These are phyloP conservation scores for Drosophila kohkoa DNA, from an alignment of 1,140 invertebrate species.

Conservation along the genomic window DNA sequence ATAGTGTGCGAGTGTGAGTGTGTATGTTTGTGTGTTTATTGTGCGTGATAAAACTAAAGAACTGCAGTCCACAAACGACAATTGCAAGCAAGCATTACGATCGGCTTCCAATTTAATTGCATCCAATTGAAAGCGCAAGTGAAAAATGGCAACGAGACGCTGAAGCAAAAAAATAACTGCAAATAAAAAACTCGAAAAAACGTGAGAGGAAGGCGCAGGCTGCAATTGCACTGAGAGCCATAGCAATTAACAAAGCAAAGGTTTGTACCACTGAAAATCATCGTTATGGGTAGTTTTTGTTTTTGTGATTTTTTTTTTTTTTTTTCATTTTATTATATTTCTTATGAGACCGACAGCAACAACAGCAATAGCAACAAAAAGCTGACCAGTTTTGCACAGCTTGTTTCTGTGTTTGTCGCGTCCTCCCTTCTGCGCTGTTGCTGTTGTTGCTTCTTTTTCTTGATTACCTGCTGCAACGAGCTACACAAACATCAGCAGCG, in stretches of 20 bases:
- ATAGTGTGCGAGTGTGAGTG: neutral
- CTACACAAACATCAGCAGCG: slow-evolving; percentile 24
- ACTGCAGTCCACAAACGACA: slow-evolving; percentile 8
- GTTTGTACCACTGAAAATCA: slow-evolving; percentile 35
- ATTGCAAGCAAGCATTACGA: slow-evolving; percentile 19
- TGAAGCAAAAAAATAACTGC: neutral
- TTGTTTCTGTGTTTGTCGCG: slow-evolving; percentile 29
- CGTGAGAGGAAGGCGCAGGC: slow-evolving; percentile 26
- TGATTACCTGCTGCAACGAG: slow-evolving; percentile 48
- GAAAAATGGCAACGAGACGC: slow-evolving; percentile 28
- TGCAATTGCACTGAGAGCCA: slow-evolving; percentile 17
- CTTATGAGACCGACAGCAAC: slow-evolving; percentile 6
- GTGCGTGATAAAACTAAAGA: slow-evolving; percentile 13
- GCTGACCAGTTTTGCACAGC: slow-evolving; percentile 53
- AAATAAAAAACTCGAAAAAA: slow-evolving; percentile 11
- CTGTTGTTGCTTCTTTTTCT: slow-evolving; percentile 17
- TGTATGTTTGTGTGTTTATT: slow-evolving; percentile 20
- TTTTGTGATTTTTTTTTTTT: slow-evolving; percentile 4
- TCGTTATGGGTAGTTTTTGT: slow-evolving; percentile 31
- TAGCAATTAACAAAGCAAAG: slow-evolving; percentile 42
- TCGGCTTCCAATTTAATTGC: slow-evolving; percentile 46
- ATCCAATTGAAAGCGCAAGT: slow-evolving; percentile 53
- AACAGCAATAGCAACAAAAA: slow-evolving; percentile 2
- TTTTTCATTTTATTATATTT: slow-evolving; percentile 9
- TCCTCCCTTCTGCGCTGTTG: slow-evolving; percentile 17